Evolutionary conservation across 2,113 vertebrate species (phyloP), one percentile per base, ranked within the genome.

Genomic region (Mobula birostris): DNA sequence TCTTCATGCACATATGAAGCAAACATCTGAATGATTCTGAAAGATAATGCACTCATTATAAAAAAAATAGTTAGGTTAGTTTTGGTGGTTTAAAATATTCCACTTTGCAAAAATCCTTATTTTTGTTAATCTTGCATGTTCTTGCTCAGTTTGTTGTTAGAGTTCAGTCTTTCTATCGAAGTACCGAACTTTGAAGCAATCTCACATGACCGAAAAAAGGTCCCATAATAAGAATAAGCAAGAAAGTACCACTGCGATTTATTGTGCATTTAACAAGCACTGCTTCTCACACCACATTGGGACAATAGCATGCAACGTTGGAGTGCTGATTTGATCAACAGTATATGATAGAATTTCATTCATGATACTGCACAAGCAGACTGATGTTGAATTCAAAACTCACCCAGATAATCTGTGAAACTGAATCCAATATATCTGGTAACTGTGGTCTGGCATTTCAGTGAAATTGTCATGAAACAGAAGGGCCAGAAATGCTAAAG

Each of bases 141-240:
- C 9, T 88, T 61, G 48, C 61, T 87, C 8, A 58, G 48, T 61
- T 1, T 27, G 7, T 24, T 61, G 58, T 66, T 90, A n/a, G n/a
- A 5, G 0, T 66, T 90, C 85, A 66, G 61, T 66, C 29, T 88
- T 88, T 88, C 58, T 63, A 15, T 32, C 11, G 0, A 7, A 27
- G 29, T 14, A 88, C 12, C 66, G 58, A 88, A 9, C 29, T 3
- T 87, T 58, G 58, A 61, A 87, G 24, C 76, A 88, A 14, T 56
- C 8, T 15, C n/a, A 88, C 83, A 29, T 12, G 56, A 88, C 61
- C 24, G 27, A 61, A 88, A 48, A 88, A 56, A 14, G 56, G 61
- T 63, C 83, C 83, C 83, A 63, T n/a, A 87, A 63, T 87, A 87
- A 87, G 83, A 14, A 11, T 87, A 87, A 63, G 56, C 48, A 61